phyloP scores from a whole-genome alignment of 2,113 vertebrate species.

The Malurus alboscapulatus region DNA sequence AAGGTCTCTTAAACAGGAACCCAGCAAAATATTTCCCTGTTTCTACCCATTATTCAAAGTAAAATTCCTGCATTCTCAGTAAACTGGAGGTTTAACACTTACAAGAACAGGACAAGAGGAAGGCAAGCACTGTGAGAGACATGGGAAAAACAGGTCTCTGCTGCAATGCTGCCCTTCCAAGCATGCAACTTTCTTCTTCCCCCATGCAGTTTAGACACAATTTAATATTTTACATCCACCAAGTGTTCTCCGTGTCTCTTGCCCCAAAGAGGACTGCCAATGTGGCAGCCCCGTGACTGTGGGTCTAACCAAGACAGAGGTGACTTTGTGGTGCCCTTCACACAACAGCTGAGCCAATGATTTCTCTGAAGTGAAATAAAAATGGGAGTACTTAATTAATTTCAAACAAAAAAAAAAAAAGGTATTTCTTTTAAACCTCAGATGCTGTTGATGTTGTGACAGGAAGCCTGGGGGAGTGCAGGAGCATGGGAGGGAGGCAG shows the following conservation, averaged over 20 bases:
- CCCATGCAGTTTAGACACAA: neutral
- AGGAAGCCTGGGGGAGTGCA: neutral
- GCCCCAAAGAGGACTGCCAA: neutral
- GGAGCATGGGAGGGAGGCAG: rapidly evolving
- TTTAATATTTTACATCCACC: neutral
- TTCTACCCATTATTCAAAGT: neutral
- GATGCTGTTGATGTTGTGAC: neutral
- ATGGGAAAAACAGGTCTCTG: neutral
- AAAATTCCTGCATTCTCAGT: neutral
- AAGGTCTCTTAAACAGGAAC: neutral
- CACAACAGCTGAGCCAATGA: neutral
- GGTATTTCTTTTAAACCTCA: neutral
- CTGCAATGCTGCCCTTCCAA: neutral
- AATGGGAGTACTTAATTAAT: neutral
- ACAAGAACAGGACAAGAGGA: neutral
- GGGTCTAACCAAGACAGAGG: neutral
- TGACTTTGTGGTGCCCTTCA: neutral
- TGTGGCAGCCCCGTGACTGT: neutral
- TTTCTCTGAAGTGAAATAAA: neutral
- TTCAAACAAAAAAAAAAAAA: neutral
- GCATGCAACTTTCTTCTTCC: neutral
- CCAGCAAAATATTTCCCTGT: neutral
- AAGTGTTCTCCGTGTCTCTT: neutral
- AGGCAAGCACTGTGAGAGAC: neutral
- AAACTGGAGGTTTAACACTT: neutral